Percentiles rank a stretch among this genome's conserved stretches.
Conservation (phyloP, 1,140 invertebrate species). For the Nasonia longicornis region DNA sequence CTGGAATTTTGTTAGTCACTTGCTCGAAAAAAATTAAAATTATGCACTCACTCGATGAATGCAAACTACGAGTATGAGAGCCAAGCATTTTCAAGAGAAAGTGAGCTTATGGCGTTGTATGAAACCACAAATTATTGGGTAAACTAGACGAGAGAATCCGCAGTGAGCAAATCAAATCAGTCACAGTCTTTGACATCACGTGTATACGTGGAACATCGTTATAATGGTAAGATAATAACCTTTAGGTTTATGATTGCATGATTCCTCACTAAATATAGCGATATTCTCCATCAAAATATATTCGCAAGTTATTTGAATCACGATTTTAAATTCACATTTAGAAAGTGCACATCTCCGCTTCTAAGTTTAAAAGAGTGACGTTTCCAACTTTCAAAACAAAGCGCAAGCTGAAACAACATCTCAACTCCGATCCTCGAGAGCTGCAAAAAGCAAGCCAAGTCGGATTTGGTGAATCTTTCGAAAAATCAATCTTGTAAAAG, state of each 20-base stretch:
- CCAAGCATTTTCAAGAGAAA: neutral
- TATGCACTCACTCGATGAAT: neutral
- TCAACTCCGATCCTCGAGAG: neutral
- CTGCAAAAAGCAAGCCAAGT: too few species aligned
- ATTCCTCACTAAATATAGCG: neutral
- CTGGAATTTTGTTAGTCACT: neutral
- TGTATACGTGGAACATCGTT: neutral
- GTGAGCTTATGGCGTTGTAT: neutral
- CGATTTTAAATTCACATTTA: too few species aligned
- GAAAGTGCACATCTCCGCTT: too few species aligned
- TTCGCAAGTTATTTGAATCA: neutral
- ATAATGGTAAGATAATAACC: neutral
- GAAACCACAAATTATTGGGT: neutral
- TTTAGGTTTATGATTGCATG: neutral
- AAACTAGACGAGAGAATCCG: neutral
- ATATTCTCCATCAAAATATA: neutral
- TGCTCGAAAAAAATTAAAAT: neutral
- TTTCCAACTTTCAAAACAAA: too few species aligned
- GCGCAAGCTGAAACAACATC: neutral
- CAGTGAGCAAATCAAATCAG: neutral
- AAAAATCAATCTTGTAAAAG: conserved; percentile 7
- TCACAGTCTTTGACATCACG: neutral
- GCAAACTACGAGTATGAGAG: neutral
- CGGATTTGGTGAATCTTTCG: neutral
- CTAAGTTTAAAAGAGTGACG: too few species aligned